Conservation (phyloP, 35 echinoderm and acorn worm genomes). For the Strongylocentrotus purpuratus region DNA sequence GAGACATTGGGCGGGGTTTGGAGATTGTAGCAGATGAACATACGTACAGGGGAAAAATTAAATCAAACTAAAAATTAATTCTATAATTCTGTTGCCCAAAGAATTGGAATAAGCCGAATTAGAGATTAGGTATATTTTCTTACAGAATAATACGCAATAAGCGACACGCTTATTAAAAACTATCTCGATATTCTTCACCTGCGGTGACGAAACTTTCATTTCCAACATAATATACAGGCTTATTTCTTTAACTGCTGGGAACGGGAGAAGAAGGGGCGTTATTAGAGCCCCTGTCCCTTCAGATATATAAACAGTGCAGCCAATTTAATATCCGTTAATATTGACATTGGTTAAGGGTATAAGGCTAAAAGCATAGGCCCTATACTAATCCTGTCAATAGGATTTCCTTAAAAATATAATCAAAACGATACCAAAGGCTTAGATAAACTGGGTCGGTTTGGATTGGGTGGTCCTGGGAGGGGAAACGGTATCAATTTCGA, state of each 20-base stretch:
- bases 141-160: neutral
- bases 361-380: neutral
- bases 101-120: neutral
- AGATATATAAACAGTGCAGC: neutral
- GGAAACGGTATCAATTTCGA: neutral
- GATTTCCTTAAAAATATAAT: neutral
- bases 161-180: neutral
- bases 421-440: neutral
- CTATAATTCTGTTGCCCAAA: neutral
- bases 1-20: no score
- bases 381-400: neutral
- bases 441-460: neutral
- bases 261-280: neutral
- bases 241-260: neutral
- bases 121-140: neutral
- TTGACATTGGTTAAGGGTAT: neutral
- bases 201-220: neutral
- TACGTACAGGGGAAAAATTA: no score
- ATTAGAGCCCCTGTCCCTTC: neutral
- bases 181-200: neutral
- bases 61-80: no score
- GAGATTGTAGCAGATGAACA: no score
- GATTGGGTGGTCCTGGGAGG: neutral
- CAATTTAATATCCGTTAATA: neutral
- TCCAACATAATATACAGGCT: neutral